phyloP scores from a whole-genome alignment of 1,140 invertebrate species.

The Hylyphantes graminicola region DNA sequence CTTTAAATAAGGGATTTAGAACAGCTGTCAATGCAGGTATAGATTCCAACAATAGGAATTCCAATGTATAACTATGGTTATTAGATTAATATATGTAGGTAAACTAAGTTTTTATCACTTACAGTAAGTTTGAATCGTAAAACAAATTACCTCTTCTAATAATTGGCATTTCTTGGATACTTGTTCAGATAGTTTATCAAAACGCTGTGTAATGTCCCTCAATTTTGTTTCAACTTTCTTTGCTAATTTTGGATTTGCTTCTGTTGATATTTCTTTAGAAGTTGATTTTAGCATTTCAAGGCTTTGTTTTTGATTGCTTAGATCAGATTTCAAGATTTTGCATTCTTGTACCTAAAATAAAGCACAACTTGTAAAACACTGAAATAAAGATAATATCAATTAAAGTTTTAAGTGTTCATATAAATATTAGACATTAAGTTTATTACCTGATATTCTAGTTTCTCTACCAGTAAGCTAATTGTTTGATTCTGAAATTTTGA shows the following conservation, averaged over 20 bases:
- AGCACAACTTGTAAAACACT: not conserved
- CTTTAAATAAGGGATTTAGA: no score
- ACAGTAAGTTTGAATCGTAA: not conserved
- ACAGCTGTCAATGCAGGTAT: no score
- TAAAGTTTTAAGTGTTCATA: not conserved
- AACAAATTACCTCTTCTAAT: slow-evolving; percentile 78
- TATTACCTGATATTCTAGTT: slow-evolving; percentile 82
- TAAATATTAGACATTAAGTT: not conserved
- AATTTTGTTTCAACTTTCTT: slow-evolving; percentile 90
- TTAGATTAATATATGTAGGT: no score
- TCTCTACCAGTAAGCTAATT: slow-evolving; percentile 86
- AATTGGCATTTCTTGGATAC: slow-evolving; percentile 80
- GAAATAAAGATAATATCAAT: no score
- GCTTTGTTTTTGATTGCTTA: slow-evolving; percentile 84
- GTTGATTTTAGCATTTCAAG: slow-evolving; percentile 82
- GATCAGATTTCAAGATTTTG: slow-evolving; percentile 81
- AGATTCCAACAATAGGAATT: no score
- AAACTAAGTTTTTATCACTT: no score
- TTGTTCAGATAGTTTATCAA: slow-evolving; percentile 85
- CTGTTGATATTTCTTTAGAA: slow-evolving; percentile 76
- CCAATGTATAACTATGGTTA: no score
- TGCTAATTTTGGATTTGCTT: slow-evolving; percentile 74
- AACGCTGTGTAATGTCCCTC: slow-evolving; percentile 83
- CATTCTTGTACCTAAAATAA: slow-evolving; percentile 76
- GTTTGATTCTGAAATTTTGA: slow-evolving; percentile 78